Percentiles rank a stretch among this genome's conserved stretches.
Evolutionary conservation across 30 jellyfish, hydroid and myxozoan genomes (phyloP).

Genomic region (Aurelia coerulea): DNA sequence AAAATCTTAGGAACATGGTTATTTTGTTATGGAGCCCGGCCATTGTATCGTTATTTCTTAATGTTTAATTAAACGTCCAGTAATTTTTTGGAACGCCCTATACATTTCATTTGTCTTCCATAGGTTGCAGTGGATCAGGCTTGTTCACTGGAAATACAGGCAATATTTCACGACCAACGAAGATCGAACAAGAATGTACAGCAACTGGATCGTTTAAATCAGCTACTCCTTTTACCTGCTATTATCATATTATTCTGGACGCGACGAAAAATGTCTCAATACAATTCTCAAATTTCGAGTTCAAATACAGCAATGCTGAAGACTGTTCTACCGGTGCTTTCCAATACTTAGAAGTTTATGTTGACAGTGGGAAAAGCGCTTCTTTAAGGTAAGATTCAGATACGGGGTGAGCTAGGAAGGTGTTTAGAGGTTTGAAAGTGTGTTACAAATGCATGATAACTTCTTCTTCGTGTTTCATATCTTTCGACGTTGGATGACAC

Average conservation of each 20-base stretch:
- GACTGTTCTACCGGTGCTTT: conserved; percentile 7
- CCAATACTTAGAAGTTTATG: background rate
- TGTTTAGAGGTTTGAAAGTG: too few relatives aligned
- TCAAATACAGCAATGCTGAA: background rate
- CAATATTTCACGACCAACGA: background rate
- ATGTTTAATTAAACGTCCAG: too few relatives aligned
- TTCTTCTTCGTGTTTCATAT: too few relatives aligned
- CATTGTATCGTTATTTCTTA: background rate
- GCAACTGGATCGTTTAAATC: background rate
- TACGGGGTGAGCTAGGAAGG: too few relatives aligned
- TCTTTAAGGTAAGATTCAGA: too few relatives aligned
- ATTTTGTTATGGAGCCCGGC: too few relatives aligned
- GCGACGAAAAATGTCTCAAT: background rate
- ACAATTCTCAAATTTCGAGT: conserved; percentile 4
- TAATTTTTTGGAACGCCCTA: too few relatives aligned
- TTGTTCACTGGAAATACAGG: background rate
- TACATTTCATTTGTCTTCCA: background rate
- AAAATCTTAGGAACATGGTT: too few relatives aligned
- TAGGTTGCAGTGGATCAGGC: background rate
- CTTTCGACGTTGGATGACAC: too few relatives aligned
- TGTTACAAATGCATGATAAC: too few relatives aligned
- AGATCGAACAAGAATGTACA: too few relatives aligned
- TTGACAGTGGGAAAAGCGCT: background rate
- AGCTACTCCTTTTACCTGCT: background rate
- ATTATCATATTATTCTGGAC: conserved; percentile 1